Percentiles rank a stretch among this genome's conserved stretches.
phyloP scores from a whole-genome alignment of 2,888 invertebrate species.

The Clepsis dumicolana region DNA sequence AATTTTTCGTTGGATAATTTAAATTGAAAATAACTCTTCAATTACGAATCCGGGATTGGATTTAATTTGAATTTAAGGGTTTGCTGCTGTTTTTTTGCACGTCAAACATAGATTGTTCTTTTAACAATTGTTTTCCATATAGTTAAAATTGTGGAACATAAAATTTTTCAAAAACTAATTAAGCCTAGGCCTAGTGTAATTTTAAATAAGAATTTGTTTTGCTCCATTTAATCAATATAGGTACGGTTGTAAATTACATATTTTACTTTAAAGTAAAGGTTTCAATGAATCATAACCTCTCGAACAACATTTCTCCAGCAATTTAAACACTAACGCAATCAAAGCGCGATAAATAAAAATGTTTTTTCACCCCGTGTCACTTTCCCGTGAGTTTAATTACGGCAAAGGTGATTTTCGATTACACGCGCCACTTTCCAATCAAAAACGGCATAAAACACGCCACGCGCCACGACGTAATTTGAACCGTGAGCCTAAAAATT shows the following conservation, averaged over 20 bases:
- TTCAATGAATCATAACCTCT: not conserved
- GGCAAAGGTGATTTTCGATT: constrained; percentile 79
- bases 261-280: not conserved
- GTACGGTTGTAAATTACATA: no score
- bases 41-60: constrained; percentile 57
- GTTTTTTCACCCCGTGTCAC: constrained; percentile 39
- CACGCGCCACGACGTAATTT: constrained; percentile 53
- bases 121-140: not conserved
- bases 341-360: constrained; percentile 44
- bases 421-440: constrained; percentile 59
- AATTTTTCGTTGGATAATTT: constrained; percentile 47
- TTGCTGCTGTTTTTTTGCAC: constrained; percentile 52
- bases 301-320: not conserved
- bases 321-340: constrained; percentile 47
- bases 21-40: constrained; percentile 49
- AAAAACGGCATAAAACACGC: constrained; percentile 67
- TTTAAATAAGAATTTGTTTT: no score
- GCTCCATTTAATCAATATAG: no score
- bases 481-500: constrained; percentile 57
- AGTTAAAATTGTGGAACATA: no score
- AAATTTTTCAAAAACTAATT: no score
- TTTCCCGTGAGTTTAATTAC: constrained; percentile 64
- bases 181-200: no score
- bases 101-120: constrained; percentile 46
- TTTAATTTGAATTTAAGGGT: constrained; percentile 32